Percentiles rank a stretch among this genome's conserved stretches.
Conservation (phyloP, 2,797 vertebrate genomes). For the Tamandua tetradactyla region DNA sequence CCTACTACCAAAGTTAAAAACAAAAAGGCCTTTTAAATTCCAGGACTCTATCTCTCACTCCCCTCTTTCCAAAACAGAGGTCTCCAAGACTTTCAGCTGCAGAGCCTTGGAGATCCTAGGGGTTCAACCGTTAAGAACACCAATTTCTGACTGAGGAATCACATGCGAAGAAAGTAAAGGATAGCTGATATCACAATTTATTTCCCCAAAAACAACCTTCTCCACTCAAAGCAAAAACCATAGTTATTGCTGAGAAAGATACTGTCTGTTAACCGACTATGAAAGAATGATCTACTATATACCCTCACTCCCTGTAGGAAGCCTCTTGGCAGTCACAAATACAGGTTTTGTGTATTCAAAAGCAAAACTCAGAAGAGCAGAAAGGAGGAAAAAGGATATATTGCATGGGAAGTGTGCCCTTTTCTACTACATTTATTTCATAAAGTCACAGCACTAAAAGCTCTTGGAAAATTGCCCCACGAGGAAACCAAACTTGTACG, state of each 20-base stretch:
- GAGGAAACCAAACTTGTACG: constrained; percentile 60
- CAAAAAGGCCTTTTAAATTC: constrained; percentile 32
- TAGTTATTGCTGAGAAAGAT: constrained; percentile 76
- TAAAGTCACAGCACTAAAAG: constrained; percentile 49
- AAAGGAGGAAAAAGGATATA: constrained; percentile 24
- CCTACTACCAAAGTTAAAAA: constrained; percentile 61
- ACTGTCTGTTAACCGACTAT: constrained; percentile 57
- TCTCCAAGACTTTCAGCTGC: constrained; percentile 60
- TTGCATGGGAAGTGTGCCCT: background rate
- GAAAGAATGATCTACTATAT: constrained; percentile 70
- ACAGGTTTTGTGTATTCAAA: background rate
- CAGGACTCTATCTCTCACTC: background rate
- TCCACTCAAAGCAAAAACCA: constrained; percentile 68
- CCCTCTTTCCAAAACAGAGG: constrained; percentile 13
- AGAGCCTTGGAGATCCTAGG: constrained; percentile 43
- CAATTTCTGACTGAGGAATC: constrained; percentile 71
- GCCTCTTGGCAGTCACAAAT: constrained; percentile 50
- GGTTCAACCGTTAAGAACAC: constrained; percentile 63
- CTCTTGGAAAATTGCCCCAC: constrained; percentile 38
- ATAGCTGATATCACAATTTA: constrained; percentile 77
- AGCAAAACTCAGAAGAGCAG: background rate
- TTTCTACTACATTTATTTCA: constrained; percentile 44
- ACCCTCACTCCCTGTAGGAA: constrained; percentile 49
- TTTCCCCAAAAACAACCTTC: constrained; percentile 78
- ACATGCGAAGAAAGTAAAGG: constrained; percentile 46